Percentiles rank a stretch among this genome's conserved stretches.
These are phyloP conservation scores for Subacronicta megacephala DNA, from an alignment of 2,888 invertebrate species.

Conservation along the genomic window DNA sequence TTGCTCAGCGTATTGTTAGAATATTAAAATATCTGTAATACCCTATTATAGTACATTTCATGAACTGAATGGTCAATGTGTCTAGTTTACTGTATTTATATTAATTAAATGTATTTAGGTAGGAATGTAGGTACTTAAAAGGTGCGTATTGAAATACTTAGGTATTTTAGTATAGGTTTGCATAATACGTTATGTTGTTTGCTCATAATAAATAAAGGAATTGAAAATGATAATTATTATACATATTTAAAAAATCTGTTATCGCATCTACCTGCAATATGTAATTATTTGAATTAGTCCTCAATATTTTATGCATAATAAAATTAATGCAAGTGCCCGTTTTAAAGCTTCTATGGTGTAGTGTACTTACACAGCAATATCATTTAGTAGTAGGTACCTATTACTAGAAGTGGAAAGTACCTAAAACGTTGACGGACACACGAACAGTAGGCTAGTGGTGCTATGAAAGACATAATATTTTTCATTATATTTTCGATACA, in stretches of 20 bases:
- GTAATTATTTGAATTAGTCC: slow-evolving; percentile 27
- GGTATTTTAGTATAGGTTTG: slow-evolving; percentile 28
- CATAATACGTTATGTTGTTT: slow-evolving; percentile 39
- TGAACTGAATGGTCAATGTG: slow-evolving; percentile 45
- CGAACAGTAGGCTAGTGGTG: slow-evolving; percentile 78
- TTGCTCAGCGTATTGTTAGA: slow-evolving; percentile 40
- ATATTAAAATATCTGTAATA: slow-evolving; percentile 53
- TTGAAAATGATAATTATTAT: slow-evolving; percentile 46
- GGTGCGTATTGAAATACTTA: slow-evolving; percentile 44
- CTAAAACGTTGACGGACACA: slow-evolving; percentile 40
- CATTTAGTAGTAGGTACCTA: slow-evolving; percentile 20
- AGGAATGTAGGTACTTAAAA: slow-evolving; percentile 33
- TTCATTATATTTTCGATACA: slow-evolving; percentile 78
- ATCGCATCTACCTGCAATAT: slow-evolving; percentile 26
- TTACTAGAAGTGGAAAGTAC: slow-evolving; percentile 46
- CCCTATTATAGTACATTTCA: slow-evolving; percentile 35
- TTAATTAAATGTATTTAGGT: slow-evolving; percentile 26
- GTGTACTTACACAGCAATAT: slow-evolving; percentile 52
- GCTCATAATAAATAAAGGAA: slow-evolving; percentile 59
- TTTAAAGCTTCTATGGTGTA: slow-evolving; percentile 28
- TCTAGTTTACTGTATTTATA: slow-evolving; percentile 33
- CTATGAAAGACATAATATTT: slow-evolving; percentile 83
- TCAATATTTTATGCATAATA: slow-evolving; percentile 22
- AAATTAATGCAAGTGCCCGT: slow-evolving; percentile 35
- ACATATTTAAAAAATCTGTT: slow-evolving; percentile 15